phyloP scores from a whole-genome alignment of 2,113 vertebrate genomes.

The Hypomesus transpacificus region DNA sequence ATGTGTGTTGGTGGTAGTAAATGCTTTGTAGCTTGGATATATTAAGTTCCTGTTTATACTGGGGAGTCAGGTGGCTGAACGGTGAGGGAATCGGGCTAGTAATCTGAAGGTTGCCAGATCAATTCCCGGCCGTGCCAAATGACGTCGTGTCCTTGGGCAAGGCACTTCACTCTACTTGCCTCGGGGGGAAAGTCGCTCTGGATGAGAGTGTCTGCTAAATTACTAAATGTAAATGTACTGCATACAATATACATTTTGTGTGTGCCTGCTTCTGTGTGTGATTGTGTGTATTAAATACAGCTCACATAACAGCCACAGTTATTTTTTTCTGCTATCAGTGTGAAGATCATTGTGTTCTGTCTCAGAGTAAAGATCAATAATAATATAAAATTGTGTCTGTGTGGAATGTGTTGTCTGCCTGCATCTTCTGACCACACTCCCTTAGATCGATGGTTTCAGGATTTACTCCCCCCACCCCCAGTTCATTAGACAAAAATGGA shows the following conservation, averaged over 20 bases:
- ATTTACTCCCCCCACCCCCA: slow-evolving; percentile 42
- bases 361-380: slow-evolving; percentile 58
- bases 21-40: neutral
- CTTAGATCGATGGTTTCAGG: slow-evolving; percentile 52
- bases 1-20: too few relatives aligned
- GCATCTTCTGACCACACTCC: slow-evolving; percentile 32
- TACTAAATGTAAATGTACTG: too few relatives aligned
- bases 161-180: too few relatives aligned
- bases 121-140: too few relatives aligned
- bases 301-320: neutral
- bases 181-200: too few relatives aligned
- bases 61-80: too few relatives aligned
- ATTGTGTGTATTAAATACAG: neutral
- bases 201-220: too few relatives aligned
- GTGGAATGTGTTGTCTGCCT: slow-evolving; percentile 38
- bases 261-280: neutral
- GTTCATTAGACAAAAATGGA: slow-evolving; percentile 36
- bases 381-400: slow-evolving; percentile 64
- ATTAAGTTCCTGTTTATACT: too few relatives aligned
- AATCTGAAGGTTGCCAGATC: too few relatives aligned
- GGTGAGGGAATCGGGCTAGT: too few relatives aligned
- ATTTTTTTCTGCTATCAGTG: slow-evolving; percentile 39
- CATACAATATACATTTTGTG: neutral
- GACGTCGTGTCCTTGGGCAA: too few relatives aligned
- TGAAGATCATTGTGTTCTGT: slow-evolving; percentile 58